Percentiles rank a stretch among this genome's conserved stretches.
These are phyloP conservation scores for Lamellibrachia satsuma DNA, from an alignment of 2,888 invertebrate genomes.

Conservation along the genomic window DNA sequence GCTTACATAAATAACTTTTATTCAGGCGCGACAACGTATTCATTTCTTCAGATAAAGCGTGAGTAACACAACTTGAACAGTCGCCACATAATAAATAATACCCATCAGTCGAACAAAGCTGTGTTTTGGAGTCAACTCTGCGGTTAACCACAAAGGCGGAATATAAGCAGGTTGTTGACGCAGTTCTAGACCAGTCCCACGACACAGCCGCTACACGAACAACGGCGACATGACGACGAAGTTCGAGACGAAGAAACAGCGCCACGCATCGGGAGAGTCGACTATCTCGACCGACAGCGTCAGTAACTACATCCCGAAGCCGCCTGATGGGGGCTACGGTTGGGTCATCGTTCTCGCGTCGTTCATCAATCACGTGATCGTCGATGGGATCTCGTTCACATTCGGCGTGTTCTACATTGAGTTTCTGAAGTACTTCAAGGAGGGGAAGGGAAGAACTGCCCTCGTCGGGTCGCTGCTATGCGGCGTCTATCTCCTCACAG, in stretches of 20 bases:
- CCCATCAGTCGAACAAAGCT: neutral
- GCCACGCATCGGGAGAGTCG: slow-evolving; percentile 49
- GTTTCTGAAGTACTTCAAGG: slow-evolving; percentile 76
- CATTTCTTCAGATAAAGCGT: neutral
- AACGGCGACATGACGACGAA: slow-evolving; percentile 28
- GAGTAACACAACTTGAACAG: neutral
- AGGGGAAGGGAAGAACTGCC: slow-evolving; percentile 82
- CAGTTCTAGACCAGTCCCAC: neutral
- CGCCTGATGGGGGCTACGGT: slow-evolving; percentile 75
- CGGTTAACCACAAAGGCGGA: neutral
- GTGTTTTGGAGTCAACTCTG: neutral
- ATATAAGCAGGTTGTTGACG: neutral
- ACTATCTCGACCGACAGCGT: slow-evolving; percentile 46
- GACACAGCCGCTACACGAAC: neutral
- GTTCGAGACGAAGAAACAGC: slow-evolving; percentile 40
- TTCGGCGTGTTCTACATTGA: slow-evolving; percentile 79
- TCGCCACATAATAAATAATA: neutral
- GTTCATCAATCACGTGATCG: slow-evolving; percentile 90
- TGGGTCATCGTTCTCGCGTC: slow-evolving; percentile 79
- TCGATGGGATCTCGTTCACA: slow-evolving; percentile 94
- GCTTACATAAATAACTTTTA: slow-evolving; percentile 9
- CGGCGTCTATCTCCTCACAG: slow-evolving; percentile 90
- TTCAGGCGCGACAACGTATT: neutral
- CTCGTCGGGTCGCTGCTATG: slow-evolving; percentile 87
- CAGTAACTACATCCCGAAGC: slow-evolving; percentile 58